Percentiles rank a stretch among this genome's conserved stretches.
Conservation (phyloP, 2,888 invertebrate genomes). For the Steinernema hermaphroditum region DNA sequence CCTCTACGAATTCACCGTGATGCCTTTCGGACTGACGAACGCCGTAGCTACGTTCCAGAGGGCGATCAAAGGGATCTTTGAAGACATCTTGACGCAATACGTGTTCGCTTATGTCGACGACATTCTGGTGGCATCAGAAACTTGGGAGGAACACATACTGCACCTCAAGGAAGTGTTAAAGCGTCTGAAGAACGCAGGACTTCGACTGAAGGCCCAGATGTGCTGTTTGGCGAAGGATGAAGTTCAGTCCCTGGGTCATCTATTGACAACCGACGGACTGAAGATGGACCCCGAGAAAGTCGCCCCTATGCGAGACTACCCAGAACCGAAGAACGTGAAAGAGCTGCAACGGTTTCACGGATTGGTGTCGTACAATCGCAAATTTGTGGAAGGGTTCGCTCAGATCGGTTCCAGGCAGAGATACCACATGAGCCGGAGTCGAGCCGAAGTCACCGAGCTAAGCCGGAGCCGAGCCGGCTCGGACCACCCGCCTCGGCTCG, state of each 20-base stretch:
- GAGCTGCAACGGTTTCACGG: constrained; percentile 46
- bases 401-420: too few relatives aligned
- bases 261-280: constrained; percentile 34
- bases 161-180: constrained; percentile 37
- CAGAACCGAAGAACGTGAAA: constrained; percentile 34
- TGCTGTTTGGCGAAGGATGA: constrained; percentile 20
- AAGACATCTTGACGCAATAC: constrained; percentile 36
- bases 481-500: too few relatives aligned
- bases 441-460: too few relatives aligned
- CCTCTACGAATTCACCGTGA: too few relatives aligned
- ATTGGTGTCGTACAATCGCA: constrained; percentile 43
- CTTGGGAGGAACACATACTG: too few relatives aligned
- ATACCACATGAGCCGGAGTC: too few relatives aligned
- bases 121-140: too few relatives aligned
- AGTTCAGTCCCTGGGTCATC: constrained; percentile 36
- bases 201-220: constrained; percentile 35
- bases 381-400: constrained; percentile 45
- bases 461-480: too few relatives aligned
- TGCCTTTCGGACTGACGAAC: too few relatives aligned
- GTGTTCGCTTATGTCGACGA: too few relatives aligned
- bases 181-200: constrained; percentile 27
- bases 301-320: constrained; percentile 26
- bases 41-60: too few relatives aligned
- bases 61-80: constrained; percentile 51
- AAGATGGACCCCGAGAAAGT: constrained; percentile 33